Evolutionary conservation across 2,888 invertebrate species (phyloP), one percentile per base, ranked within the genome.

Genomic region (Caenorhabditis angaria): DNA sequence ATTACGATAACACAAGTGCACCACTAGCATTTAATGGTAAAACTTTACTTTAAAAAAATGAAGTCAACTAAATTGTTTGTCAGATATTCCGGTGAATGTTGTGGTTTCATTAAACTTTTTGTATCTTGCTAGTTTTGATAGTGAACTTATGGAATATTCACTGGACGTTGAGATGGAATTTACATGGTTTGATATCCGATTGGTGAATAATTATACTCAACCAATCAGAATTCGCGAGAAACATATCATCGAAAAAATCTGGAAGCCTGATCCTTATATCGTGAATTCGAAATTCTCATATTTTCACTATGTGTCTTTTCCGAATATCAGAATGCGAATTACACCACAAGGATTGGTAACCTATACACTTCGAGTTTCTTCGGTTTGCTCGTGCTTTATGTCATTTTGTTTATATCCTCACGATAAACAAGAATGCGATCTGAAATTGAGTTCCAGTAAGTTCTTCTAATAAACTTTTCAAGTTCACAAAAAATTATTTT

Each of bases 191-290:
- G 84, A 83, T 55, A 67, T 83, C 14, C 60, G 84, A 57, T 55
- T 86, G 18, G 82, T 81, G n/a, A 86, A 82, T 75, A 84, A 84
- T 58, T 86, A 83, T 70, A 71, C 82, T 22, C 80, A 83, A 60
- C 84, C 86, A 10, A 82, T 86, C 18, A 53, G 84, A 61, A 77
- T 86, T 22, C 72, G 83, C 1, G 86, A 86, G 55, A 81, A 83
- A 50, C 58, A 70, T 6, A 79, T 87, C 1, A 67, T 86, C 18
- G 84, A 86, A 47, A 76, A 73, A 51, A 83, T 86, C 22, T 87
- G 87, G 85, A 65, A 82, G 47, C 87, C 87, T 2, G 87, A 87
- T 69, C 85, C 85, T 0, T 84, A 83, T 61, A 85, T 87, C 59
- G 82, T 85, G 47, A 87, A 87, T 64, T 85, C 87, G 25, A 86